phyloP scores from a whole-genome alignment of 53 echinoderm and acorn worm species.

The Actinopyga echinites region DNA sequence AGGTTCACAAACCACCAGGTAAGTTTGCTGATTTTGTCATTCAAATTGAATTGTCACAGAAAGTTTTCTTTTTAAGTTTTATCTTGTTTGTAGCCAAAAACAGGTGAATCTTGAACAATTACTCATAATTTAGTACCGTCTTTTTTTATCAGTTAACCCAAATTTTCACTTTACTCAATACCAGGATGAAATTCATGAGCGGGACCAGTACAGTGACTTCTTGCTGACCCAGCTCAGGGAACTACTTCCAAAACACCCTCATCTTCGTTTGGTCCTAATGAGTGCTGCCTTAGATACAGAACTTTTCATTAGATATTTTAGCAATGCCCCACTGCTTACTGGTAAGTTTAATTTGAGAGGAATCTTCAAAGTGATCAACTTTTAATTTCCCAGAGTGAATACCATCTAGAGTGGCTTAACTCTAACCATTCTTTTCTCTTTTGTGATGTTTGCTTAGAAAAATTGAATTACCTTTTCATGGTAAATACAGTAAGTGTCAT shows the following conservation, averaged over 20 bases:
- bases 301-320: conserved; percentile 92
- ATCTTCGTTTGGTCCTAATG: conserved; percentile 88
- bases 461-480: no score
- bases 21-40: no score
- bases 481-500: no score
- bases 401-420: no score
- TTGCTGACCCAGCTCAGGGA: conserved; percentile 84
- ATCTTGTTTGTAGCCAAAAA: no score
- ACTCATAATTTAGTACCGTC: not conserved
- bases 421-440: no score
- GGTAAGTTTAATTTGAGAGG: conserved; percentile 50
- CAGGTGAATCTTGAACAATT: not conserved
- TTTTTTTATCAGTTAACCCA: not conserved
- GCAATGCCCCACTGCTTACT: conserved; percentile 70
- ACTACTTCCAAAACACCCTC: conserved; percentile 57
- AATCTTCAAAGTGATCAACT: no score
- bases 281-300: conserved; percentile 94
- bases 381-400: no score
- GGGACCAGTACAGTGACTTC: conserved; percentile 95
- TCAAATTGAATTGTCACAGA: no score
- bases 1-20: no score
- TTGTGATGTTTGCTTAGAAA: no score
- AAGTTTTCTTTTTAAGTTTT: no score
- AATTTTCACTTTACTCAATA: not conserved
- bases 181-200: conserved; percentile 92